Evolutionary conservation across 2,113 vertebrate species (phyloP).

Genomic region (Xerus inauris): DNA sequence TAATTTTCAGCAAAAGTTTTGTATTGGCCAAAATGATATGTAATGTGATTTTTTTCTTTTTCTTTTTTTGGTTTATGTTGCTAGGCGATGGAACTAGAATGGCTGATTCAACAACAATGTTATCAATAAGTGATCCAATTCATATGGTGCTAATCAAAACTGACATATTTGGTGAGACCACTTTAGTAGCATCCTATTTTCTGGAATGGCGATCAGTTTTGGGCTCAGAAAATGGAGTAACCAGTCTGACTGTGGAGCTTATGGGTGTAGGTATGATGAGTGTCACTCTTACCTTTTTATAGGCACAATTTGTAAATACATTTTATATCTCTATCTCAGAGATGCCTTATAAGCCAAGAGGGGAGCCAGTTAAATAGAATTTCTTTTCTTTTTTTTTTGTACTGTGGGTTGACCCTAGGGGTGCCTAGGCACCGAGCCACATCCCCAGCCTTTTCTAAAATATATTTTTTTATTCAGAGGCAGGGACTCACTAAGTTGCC

Average conservation of each 20-base stretch:
- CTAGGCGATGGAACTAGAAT: constrained; percentile 95
- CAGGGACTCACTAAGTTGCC: no score
- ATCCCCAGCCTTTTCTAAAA: no score
- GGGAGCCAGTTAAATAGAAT: neutral
- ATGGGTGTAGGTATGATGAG: constrained; percentile 96
- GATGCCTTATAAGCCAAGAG: neutral
- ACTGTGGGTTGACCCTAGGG: no score
- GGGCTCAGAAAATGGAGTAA: constrained; percentile 89
- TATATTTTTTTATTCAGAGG: no score
- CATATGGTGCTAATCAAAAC: constrained; percentile 97
- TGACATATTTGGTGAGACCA: constrained; percentile 93
- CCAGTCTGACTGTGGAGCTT: constrained; percentile 92
- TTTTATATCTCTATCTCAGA: neutral
- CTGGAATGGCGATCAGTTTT: constrained; percentile 96
- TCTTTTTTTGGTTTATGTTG: constrained; percentile 67
- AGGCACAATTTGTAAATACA: constrained; percentile 10
- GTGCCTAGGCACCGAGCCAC: no score
- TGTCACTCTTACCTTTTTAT: neutral
- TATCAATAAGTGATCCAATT: constrained; percentile 96
- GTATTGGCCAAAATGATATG: constrained; percentile 6
- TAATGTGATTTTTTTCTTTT: constrained; percentile 16
- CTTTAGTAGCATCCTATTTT: constrained; percentile 95
- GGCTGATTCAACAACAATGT: constrained; percentile 94
- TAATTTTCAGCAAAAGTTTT: constrained; percentile 36
- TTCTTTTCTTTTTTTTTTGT: neutral